Conservation (phyloP, 1,140 invertebrate genomes). For the Prorops nasuta region DNA sequence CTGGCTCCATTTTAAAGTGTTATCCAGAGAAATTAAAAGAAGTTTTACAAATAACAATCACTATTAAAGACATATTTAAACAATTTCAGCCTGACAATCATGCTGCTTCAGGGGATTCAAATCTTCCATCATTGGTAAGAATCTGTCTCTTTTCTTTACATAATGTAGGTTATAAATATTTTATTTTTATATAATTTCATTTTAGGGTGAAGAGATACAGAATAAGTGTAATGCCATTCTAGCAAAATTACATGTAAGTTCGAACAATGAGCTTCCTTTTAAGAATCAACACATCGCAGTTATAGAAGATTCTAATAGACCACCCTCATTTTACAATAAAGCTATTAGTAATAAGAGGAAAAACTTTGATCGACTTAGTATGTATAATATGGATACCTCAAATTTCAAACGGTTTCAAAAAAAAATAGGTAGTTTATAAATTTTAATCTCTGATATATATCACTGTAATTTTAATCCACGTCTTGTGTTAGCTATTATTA, state of each 20-base stretch:
- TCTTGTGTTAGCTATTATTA: neutral
- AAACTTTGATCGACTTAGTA: slow-evolving; percentile 36
- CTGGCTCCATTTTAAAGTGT: slow-evolving; percentile 41
- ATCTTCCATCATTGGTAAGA: slow-evolving; percentile 34
- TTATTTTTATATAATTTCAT: slow-evolving; percentile 10
- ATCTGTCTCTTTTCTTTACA: slow-evolving; percentile 6
- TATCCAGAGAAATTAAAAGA: slow-evolving; percentile 47
- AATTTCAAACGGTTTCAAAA: slow-evolving; percentile 28
- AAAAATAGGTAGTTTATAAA: too few species aligned
- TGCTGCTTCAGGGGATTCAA: slow-evolving; percentile 42
- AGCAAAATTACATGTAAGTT: slow-evolving; percentile 36
- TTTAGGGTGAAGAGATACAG: slow-evolving; percentile 41
- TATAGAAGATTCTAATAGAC: slow-evolving; percentile 25
- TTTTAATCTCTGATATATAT: too few species aligned
- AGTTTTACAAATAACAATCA: slow-evolving; percentile 39
- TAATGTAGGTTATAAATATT: neutral
- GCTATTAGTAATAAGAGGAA: slow-evolving; percentile 16
- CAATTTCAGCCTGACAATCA: slow-evolving; percentile 42
- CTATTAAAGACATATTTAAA: slow-evolving; percentile 41
- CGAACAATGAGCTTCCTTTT: slow-evolving; percentile 36
- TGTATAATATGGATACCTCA: slow-evolving; percentile 37
- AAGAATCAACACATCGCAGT: slow-evolving; percentile 22
- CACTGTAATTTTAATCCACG: neutral
- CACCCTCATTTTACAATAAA: slow-evolving; percentile 26
- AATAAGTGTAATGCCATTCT: slow-evolving; percentile 42